These are phyloP conservation scores for Cuniculus paca DNA, from an alignment of 2,797 vertebrate species.

Conservation along the genomic window DNA sequence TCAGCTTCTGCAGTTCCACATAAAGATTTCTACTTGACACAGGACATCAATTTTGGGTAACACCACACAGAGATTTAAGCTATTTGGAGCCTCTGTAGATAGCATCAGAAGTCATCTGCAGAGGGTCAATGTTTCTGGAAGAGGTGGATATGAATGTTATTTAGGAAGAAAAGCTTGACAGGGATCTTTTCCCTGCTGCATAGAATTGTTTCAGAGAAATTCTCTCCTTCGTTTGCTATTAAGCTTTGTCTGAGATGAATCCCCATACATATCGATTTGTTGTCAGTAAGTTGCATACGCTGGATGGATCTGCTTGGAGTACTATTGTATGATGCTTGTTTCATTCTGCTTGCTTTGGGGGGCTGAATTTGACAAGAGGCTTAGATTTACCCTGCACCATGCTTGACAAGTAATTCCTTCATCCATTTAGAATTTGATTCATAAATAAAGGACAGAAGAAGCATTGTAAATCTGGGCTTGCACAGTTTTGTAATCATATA, in stretches of 20 bases:
- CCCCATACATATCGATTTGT: slow-evolving; percentile 76
- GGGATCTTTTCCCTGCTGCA: slow-evolving; percentile 56
- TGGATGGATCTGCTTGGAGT: slow-evolving; percentile 81
- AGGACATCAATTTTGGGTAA: not conserved
- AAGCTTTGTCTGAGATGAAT: slow-evolving; percentile 63
- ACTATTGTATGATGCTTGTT: slow-evolving; percentile 83
- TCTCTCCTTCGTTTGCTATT: slow-evolving; percentile 64
- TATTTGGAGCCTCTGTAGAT: slow-evolving; percentile 46
- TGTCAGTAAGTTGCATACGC: slow-evolving; percentile 63
- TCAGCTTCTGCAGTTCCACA: not conserved
- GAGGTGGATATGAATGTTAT: slow-evolving; percentile 51
- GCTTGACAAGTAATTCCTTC: slow-evolving; percentile 32
- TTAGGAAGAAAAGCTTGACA: slow-evolving; percentile 66
- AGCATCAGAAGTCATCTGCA: slow-evolving; percentile 46
- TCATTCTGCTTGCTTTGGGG: slow-evolving; percentile 84
- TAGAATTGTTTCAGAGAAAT: slow-evolving; percentile 74
- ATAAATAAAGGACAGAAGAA: slow-evolving; percentile 65
- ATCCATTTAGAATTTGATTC: slow-evolving; percentile 59
- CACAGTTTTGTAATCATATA: not conserved
- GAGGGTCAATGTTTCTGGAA: slow-evolving; percentile 56
- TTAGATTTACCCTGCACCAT: slow-evolving; percentile 13
- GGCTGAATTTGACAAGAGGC: slow-evolving; percentile 42
- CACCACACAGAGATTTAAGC: not conserved
- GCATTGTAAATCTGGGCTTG: slow-evolving; percentile 35
- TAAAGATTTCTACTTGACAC: not conserved